Evolutionary conservation across 2,113 vertebrate genomes (phyloP).

Genomic region (Neomonachus schauinslandi): DNA sequence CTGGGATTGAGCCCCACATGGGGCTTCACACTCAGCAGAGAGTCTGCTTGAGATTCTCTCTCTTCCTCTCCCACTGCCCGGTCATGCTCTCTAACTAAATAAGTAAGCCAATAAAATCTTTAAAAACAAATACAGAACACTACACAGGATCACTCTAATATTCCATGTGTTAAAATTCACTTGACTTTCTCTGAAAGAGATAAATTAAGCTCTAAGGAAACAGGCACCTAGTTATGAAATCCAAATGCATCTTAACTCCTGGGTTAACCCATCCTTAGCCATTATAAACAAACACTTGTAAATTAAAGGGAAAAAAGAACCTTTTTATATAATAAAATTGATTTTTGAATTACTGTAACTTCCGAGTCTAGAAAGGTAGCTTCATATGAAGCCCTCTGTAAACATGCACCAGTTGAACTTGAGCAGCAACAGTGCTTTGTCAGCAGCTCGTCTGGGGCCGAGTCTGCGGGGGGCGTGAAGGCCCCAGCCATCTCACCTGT

Average conservation of each 20-base stretch:
- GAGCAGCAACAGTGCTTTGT: neutral
- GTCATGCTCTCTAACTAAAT: neutral
- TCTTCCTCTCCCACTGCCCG: neutral
- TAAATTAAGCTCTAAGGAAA: neutral
- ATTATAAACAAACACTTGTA: neutral
- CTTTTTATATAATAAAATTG: neutral
- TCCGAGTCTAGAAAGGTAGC: neutral
- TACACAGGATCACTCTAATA: rapidly evolving
- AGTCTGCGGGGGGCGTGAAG: rapidly evolving
- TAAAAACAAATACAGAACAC: neutral
- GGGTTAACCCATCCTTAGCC: neutral
- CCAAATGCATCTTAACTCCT: neutral
- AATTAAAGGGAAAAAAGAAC: neutral
- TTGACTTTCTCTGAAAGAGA: neutral
- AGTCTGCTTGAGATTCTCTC: neutral
- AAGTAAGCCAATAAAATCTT: neutral
- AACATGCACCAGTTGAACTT: rapidly evolving
- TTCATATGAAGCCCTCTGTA: rapidly evolving
- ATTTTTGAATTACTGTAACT: neutral
- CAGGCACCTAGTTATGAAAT: neutral
- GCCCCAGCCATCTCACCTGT: conserved; percentile 85
- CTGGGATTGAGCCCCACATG: neutral
- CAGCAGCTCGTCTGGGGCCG: rapidly evolving
- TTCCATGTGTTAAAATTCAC: too few relatives aligned
- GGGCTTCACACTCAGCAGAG: rapidly evolving